These are phyloP conservation scores for Cacoxenus indagator DNA, from an alignment of 2,888 invertebrate species.

Conservation along the genomic window DNA sequence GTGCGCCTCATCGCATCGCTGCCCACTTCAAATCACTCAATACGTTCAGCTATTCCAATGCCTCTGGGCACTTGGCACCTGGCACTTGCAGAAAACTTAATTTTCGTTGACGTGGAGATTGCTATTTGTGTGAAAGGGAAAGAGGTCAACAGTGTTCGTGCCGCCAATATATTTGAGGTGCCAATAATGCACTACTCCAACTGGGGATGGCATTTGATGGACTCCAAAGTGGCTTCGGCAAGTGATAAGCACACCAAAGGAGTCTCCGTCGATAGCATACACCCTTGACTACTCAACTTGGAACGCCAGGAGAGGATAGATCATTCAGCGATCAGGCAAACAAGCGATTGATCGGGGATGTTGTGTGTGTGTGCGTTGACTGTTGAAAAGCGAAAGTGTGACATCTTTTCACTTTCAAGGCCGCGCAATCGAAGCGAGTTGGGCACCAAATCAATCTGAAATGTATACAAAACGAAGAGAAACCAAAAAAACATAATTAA, in stretches of 20 bases:
- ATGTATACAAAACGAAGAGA: constrained; percentile 20
- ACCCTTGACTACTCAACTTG: not conserved
- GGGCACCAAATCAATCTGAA: constrained; percentile 9
- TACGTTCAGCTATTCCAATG: not conserved
- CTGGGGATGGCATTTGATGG: not conserved
- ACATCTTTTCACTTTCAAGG: constrained; percentile 70
- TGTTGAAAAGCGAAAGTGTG: constrained; percentile 57
- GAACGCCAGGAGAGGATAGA: not conserved
- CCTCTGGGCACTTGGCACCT: no score
- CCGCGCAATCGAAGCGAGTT: constrained; percentile 39
- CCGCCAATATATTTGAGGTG: not conserved
- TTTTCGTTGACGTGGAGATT: not conserved
- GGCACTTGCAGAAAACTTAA: not conserved
- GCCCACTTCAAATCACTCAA: not conserved
- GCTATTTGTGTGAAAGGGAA: not conserved
- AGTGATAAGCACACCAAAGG: not conserved
- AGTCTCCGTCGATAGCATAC: not conserved
- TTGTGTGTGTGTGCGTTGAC: constrained; percentile 7
- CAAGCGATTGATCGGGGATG: not conserved
- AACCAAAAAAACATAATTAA: not conserved
- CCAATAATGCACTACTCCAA: not conserved
- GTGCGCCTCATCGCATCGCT: not conserved
- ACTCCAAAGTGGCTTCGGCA: not conserved
- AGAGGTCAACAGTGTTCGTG: no score
- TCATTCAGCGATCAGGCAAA: not conserved